phyloP scores from a whole-genome alignment of 1,140 invertebrate genomes.

The Sitophilus oryzae region DNA sequence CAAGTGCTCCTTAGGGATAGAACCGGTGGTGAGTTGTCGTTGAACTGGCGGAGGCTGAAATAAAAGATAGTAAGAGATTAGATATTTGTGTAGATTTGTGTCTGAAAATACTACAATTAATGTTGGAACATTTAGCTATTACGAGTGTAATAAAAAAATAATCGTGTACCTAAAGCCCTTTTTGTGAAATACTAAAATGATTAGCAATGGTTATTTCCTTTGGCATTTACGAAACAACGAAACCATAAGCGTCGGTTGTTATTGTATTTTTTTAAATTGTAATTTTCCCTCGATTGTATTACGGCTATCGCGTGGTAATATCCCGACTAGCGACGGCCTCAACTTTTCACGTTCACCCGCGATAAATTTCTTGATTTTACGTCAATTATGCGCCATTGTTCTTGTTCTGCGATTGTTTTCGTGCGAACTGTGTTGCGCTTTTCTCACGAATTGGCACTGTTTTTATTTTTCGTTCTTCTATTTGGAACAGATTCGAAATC shows the following conservation, averaged over 20 bases:
- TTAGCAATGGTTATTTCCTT: too few species aligned
- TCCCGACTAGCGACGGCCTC: too few species aligned
- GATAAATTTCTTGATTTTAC: not conserved
- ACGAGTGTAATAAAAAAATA: too few species aligned
- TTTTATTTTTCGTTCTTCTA: not conserved
- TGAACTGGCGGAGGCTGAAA: conserved; percentile 30
- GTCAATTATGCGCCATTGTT: not conserved
- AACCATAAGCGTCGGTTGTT: not conserved
- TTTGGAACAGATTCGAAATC: not conserved
- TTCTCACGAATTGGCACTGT: not conserved
- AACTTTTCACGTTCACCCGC: not conserved
- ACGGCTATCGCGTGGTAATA: too few species aligned
- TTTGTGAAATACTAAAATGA: too few species aligned
- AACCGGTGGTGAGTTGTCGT: conserved; percentile 30
- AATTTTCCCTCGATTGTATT: not conserved
- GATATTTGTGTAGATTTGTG: too few species aligned
- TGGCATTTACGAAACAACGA: too few species aligned
- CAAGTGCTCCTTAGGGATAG: conserved; percentile 14
- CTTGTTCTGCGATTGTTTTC: not conserved
- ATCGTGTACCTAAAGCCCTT: too few species aligned
- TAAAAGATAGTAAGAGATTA: conserved; percentile 18
- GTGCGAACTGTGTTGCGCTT: not conserved
- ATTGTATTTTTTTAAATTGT: not conserved
- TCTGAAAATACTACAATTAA: too few species aligned
- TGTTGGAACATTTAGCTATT: too few species aligned